Evolutionary conservation across 1,140 invertebrate species (phyloP).

Genomic region (Neuroterus valhalla): DNA sequence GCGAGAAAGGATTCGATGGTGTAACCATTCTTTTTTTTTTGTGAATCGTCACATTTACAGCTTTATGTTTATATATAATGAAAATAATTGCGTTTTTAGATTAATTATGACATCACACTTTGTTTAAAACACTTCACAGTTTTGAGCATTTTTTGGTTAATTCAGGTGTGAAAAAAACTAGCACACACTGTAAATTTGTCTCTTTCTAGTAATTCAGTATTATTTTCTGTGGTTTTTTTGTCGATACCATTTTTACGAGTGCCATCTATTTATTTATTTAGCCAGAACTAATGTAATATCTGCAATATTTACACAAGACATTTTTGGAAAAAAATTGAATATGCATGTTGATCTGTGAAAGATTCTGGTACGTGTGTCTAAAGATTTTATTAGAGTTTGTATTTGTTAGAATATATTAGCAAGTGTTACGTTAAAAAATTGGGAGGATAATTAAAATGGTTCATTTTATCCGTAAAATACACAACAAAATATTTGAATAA

Average conservation of each 20-base stretch:
- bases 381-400: not conserved
- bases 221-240: not conserved
- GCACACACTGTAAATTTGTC: too few relatives aligned
- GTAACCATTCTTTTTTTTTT: not conserved
- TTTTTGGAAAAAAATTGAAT: not conserved
- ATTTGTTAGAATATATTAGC: not conserved
- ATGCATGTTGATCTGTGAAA: not conserved
- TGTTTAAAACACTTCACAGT: not conserved
- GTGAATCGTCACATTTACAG: constrained; percentile 11
- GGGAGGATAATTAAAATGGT: too few relatives aligned
- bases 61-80: not conserved
- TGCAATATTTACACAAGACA: not conserved
- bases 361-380: constrained; percentile 12
- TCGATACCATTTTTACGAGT: not conserved
- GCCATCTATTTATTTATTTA: constrained; percentile 26
- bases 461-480: not conserved
- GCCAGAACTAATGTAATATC: not conserved
- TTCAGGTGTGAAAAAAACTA: not conserved
- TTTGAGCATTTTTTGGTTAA: constrained; percentile 12
- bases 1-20: not conserved
- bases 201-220: not conserved
- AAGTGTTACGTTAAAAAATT: not conserved
- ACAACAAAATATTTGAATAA: not conserved
- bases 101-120: constrained; percentile 13
- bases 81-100: not conserved